Base-by-base conservation (phyloP, 1,140 invertebrate species). In the Bombus sylvicola region DNA sequence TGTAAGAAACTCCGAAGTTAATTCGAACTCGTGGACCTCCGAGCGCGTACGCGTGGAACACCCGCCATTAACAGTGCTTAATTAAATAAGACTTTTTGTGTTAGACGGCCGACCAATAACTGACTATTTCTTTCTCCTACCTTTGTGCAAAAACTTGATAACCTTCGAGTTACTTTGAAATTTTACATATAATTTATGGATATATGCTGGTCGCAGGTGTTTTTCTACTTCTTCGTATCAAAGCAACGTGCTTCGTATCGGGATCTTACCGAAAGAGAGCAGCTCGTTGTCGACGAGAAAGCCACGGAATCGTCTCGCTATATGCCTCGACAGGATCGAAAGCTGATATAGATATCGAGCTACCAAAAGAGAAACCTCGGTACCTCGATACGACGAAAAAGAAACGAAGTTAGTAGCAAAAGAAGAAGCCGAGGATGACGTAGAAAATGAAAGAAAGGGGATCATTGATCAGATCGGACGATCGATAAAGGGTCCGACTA, bases 391-490 rank as follows among this genome's bases (percentile, higher is more conserved):
- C 59, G 47, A 64, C 37, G 82, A 83, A 77, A 81, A 89, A 81
- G 69, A 81, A 66, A 64, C 78, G 53, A 66, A 86, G 80, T 59
- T 68, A 72, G 72, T 31, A 75, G 83, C 59, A 31, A 87, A 86
- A 81, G 85, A 81, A 88, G 84, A 31, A 90, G 89, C 76, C 37
- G 83, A 82, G 86, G 79, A 88, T 90, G 89, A 88, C 85, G 88
- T 80, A 82, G 86, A 89, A 89, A 90, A 88, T 68, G 89, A 87
- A 82, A 86, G 85, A 91, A 91, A 85, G 81, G 75, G 81, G 84
- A 90, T 90, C 90, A 87, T 85, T 87, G 90, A 92, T 89, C 89
- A 85, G 83, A 91, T 91, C 81, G 77, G 71, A 74, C 85, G 81
- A 90, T 86, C 89, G 88, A 92, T 91, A 88, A 85, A 87, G 74